Percentiles rank a stretch among this genome's conserved stretches.
phyloP scores from a whole-genome alignment of 2,113 vertebrate species.

The Protomyctophum bolini region DNA sequence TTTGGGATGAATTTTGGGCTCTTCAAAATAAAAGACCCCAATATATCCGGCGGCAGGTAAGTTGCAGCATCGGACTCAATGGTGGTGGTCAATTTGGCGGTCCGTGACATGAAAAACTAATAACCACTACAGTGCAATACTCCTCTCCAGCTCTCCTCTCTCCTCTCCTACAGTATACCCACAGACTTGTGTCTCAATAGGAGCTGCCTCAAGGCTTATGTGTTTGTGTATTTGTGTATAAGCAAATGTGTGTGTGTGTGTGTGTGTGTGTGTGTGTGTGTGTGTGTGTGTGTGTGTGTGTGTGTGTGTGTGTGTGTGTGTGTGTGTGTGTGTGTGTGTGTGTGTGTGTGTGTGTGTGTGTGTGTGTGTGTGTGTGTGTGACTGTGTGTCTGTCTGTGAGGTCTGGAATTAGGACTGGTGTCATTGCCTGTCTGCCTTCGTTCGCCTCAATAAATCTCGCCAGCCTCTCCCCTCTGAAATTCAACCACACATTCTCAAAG shows the following conservation, averaged over 20 bases:
- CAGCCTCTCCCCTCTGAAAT: constrained; percentile 18
- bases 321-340: constrained; percentile 30
- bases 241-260: constrained; percentile 14
- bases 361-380: constrained; percentile 28
- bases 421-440: constrained; percentile 55
- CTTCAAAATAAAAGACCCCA: too few species aligned
- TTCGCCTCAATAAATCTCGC: constrained; percentile 69
- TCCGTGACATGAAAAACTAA: too few species aligned
- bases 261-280: constrained; percentile 8
- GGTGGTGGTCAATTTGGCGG: too few species aligned
- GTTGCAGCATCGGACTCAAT: too few species aligned
- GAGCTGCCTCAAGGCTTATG: constrained; percentile 52
- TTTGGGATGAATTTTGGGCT: too few species aligned
- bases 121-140: too few species aligned
- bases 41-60: too few species aligned
- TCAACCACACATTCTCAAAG: too few species aligned
- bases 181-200: constrained; percentile 64
- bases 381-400: constrained; percentile 34
- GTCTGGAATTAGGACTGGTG: constrained; percentile 61
- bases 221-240: background rate
- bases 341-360: constrained; percentile 6
- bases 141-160: constrained; percentile 14
- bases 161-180: constrained; percentile 26
- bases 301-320: constrained; percentile 16
- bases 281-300: constrained; percentile 1